phyloP scores from a whole-genome alignment of 92 coral and sea anemone genomes.

The Chrysogorgia sp. region DNA sequence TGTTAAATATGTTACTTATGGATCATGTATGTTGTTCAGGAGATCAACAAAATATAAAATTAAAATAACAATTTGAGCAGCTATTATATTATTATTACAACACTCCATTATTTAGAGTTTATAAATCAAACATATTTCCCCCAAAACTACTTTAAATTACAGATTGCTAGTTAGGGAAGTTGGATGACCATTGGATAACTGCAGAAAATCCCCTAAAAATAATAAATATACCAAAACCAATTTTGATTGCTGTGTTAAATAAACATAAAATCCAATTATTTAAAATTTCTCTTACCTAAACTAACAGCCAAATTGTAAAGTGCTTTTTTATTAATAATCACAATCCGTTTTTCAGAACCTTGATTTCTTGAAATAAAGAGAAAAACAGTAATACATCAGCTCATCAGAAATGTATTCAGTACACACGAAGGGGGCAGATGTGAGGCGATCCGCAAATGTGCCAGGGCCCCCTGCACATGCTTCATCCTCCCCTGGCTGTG shows the following conservation, averaged over 20 bases:
- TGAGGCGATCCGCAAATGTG: too few relatives aligned
- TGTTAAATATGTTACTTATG: too few relatives aligned
- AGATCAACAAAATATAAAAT: too few relatives aligned
- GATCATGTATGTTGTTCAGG: too few relatives aligned
- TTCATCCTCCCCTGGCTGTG: background rate
- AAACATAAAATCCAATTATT: too few relatives aligned
- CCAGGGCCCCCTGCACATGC: too few relatives aligned
- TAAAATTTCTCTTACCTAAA: background rate
- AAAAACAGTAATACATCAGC: background rate
- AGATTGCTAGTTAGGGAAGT: constrained; percentile 15
- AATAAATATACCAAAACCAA: background rate
- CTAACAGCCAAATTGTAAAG: constrained; percentile 6
- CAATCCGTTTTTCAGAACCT: constrained; percentile 12
- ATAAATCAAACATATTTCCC: background rate
- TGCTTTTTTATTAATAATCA: constrained; percentile 12
- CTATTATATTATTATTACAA: too few relatives aligned
- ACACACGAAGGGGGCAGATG: too few relatives aligned
- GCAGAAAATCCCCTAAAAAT: constrained; percentile 14
- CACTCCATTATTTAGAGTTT: background rate
- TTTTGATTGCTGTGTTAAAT: too few relatives aligned
- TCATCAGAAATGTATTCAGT: background rate
- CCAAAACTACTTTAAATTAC: background rate
- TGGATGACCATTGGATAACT: background rate
- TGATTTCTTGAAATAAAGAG: background rate
- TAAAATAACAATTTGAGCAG: too few relatives aligned